Evolutionary conservation across 1,140 invertebrate species (phyloP), one percentile per base, ranked within the genome.

Genomic region (Phocides pigmalion): DNA sequence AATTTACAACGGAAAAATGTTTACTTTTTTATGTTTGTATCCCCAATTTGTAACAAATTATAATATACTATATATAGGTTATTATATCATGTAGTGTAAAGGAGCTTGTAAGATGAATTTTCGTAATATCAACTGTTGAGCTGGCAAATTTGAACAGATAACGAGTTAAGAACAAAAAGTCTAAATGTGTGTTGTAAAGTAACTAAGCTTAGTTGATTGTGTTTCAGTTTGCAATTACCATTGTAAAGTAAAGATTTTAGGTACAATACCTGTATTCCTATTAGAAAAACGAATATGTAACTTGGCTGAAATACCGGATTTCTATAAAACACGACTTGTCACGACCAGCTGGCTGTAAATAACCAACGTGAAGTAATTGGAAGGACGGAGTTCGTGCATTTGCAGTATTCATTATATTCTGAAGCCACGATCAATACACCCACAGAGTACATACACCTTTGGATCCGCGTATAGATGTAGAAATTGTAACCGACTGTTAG

Each of bases 281-380:
- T 15, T 16, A 9, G 12, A 19, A 58, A 56, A 58, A 44, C 54
- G 28, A 28, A 58, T 56, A 42, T 44, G 54, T 44, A 32, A 39
- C 19, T 15, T 32, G 22, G 9, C 41, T 58, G 22, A 58, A 58
- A 42, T 46, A 58, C 54, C 39, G 54, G 54, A 58, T 58, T 58
- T 42, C 22, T 58, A 58, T 58, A 58, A 58, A 58, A 46, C 56
- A 41, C 22, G 49, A 37, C 50, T 61, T 53, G 64, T 61, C 64
- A 66, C 64, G 64, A 61, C 39, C 54, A 22, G 22, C 15, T 32
- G 54, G 53, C 53, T 41, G 53, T 56, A 56, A 56, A 56, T 58
- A 58, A 58, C 39, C 54, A 58, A 58, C 41, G 54, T 46, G 64
- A 62, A 66, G 51, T 66, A 66, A 66, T 66, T 66, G 64, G 64